Percentiles rank a stretch among this genome's conserved stretches.
These are phyloP conservation scores for Halictus quadricinctus DNA, from an alignment of 2,888 invertebrate species.

Conservation along the genomic window DNA sequence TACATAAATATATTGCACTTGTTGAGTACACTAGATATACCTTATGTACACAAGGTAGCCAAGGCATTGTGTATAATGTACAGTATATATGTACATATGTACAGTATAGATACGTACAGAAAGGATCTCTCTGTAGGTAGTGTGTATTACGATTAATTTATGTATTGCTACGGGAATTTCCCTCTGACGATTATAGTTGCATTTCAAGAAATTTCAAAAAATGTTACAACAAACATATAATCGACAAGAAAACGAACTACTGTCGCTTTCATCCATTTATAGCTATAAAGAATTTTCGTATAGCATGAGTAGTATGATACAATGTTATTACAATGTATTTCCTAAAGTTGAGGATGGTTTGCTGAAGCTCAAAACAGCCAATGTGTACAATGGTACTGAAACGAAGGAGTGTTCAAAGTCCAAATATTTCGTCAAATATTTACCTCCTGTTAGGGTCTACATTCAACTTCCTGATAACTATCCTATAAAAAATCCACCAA, in stretches of 20 bases:
- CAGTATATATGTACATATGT: no score
- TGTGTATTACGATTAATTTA: no score
- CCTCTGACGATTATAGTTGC: neutral
- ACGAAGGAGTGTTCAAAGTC: neutral
- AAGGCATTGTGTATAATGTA: no score
- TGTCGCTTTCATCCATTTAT: slow-evolving; percentile 68
- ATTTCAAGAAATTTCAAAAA: neutral
- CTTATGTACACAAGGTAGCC: no score
- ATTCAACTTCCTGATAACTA: slow-evolving; percentile 67
- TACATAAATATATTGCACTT: no score
- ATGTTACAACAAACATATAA: slow-evolving; percentile 9
- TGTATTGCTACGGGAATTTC: no score
- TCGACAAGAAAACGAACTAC: slow-evolving; percentile 71
- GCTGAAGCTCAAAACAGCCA: slow-evolving; percentile 20
- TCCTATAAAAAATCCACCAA: slow-evolving; percentile 68
- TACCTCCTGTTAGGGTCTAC: slow-evolving; percentile 70
- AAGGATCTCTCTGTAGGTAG: no score
- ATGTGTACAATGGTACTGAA: neutral
- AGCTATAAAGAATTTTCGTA: slow-evolving; percentile 66
- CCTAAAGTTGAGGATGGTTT: neutral
- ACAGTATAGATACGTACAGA: no score
- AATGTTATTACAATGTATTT: slow-evolving; percentile 62
- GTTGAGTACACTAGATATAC: no score
- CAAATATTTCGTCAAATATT: slow-evolving; percentile 58
- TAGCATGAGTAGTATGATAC: slow-evolving; percentile 30